A percentile compares a stretch with the other conserved stretches of the same genome.
phyloP scores from a whole-genome alignment of 2,888 invertebrate genomes.

The Rutpela maculata region DNA sequence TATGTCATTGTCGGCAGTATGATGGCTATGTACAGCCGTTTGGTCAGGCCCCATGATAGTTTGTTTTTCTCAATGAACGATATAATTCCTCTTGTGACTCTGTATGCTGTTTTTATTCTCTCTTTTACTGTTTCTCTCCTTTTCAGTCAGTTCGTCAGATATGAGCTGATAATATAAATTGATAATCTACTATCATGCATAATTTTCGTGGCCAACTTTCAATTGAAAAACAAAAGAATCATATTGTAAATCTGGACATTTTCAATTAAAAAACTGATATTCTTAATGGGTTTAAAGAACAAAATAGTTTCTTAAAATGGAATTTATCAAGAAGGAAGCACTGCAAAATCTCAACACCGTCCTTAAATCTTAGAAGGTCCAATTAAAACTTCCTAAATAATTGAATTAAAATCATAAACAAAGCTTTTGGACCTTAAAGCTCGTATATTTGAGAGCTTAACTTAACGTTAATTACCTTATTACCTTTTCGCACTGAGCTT shows the following conservation, averaged over 20 bases:
- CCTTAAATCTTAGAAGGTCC: constrained; percentile 17
- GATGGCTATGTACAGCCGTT: too few relatives aligned
- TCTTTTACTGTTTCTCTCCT: too few relatives aligned
- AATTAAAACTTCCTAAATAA: constrained; percentile 32
- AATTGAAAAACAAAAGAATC: not conserved
- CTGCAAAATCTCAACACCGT: not conserved
- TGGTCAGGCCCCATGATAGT: too few relatives aligned
- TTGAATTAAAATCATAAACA: constrained; percentile 33
- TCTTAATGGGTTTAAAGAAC: not conserved
- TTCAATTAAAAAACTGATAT: not conserved
- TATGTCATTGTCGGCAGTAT: too few relatives aligned
- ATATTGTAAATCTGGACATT: not conserved
- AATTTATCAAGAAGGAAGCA: not conserved
- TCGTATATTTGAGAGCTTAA: constrained; percentile 16
- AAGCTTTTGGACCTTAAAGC: constrained; percentile 16
- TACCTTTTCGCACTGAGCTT: constrained; percentile 25
- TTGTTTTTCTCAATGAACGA: too few relatives aligned
- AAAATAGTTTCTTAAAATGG: not conserved
- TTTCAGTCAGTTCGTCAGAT: too few relatives aligned
- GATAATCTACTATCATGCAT: too few relatives aligned
- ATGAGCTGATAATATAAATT: too few relatives aligned
- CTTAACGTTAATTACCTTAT: constrained; percentile 31
- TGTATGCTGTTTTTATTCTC: too few relatives aligned
- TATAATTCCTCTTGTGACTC: too few relatives aligned
- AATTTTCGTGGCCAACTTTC: too few relatives aligned